Evolutionary conservation across 2,888 invertebrate species (phyloP), one percentile per base, ranked within the genome.

Genomic region (Anodontia alba): DNA sequence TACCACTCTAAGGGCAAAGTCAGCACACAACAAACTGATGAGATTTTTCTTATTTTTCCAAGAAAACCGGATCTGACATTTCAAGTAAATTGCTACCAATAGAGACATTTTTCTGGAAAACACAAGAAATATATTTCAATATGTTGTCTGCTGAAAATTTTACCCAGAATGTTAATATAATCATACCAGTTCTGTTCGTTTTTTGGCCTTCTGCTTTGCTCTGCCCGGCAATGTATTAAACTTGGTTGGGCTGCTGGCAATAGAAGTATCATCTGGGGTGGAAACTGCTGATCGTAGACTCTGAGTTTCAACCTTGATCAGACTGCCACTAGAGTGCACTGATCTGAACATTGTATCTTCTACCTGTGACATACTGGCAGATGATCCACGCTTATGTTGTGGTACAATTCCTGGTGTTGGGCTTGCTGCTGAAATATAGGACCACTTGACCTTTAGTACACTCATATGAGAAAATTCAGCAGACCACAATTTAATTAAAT

Each of bases 291-390:
- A 88, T 76, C 83, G 86, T 29, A 87, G 78, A 31, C 89, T 89
- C 46, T 89, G 78, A 31, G 84, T 72, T 78, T 92, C 92, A 43
- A 88, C 80, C 26, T 88, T 86, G 7, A 87, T 84, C 43, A 92
- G 80, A 72, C 91, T 92, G 57, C 88, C 84, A 29, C 88, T 78
- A 0, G 93, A 93, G 3, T 84, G 88, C 1, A 80, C 80, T 23
- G 87, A 79, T 36, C 88, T 80, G 71, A 88, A 89, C 90, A 90
- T 90, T 10, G 90, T 83, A 77, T 91, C 91, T 78, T 93, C 93
- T 31, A 94, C 88, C 73, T 92, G 90, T 0, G 94, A 93, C 70
- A 94, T 84, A 79, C 93, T 93, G 36, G 92, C 93, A 3, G 93
- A 90, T 0, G 94, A 94, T 33, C 93, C 93, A 73, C 92, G 90